phyloP scores from a whole-genome alignment of 2,113 vertebrate genomes.

The Ailuropoda melanoleuca region DNA sequence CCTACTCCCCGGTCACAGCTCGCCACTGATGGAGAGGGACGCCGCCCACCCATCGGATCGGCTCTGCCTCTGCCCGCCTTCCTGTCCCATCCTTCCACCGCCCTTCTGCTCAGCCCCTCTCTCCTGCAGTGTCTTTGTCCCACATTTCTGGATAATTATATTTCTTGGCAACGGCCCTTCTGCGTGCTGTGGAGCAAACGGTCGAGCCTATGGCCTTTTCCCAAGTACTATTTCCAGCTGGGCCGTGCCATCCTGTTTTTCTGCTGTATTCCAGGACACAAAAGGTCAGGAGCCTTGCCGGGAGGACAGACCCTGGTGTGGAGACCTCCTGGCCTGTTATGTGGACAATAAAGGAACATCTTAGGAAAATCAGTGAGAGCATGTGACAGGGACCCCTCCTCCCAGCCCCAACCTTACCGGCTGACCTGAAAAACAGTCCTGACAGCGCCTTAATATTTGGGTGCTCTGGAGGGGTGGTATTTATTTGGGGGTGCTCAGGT shows the following conservation, averaged over 20 bases:
- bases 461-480: background rate
- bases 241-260: background rate
- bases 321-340: background rate
- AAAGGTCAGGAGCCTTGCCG: slow-evolving; percentile 15
- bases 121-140: slow-evolving; percentile 51
- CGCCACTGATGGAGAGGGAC: background rate
- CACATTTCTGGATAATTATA: slow-evolving; percentile 70
- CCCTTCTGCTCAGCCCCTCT: slow-evolving; percentile 48
- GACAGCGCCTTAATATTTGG: background rate
- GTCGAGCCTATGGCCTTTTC: background rate
- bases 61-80: background rate
- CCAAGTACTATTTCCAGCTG: slow-evolving; percentile 48
- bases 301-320: background rate
- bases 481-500: background rate
- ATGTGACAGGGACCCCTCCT: background rate
- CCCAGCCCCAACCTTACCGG: background rate
- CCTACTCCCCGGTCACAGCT: background rate
- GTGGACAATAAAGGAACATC: background rate
- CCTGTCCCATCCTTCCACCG: too few species aligned
- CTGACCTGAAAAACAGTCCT: background rate
- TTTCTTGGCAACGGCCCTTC: slow-evolving; percentile 21
- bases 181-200: background rate
- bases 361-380: background rate
- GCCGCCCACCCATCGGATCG: background rate
- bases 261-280: background rate